Evolutionary conservation across 92 coral and sea anemone species (phyloP).

Genomic region (Zoanthus sociatus): DNA sequence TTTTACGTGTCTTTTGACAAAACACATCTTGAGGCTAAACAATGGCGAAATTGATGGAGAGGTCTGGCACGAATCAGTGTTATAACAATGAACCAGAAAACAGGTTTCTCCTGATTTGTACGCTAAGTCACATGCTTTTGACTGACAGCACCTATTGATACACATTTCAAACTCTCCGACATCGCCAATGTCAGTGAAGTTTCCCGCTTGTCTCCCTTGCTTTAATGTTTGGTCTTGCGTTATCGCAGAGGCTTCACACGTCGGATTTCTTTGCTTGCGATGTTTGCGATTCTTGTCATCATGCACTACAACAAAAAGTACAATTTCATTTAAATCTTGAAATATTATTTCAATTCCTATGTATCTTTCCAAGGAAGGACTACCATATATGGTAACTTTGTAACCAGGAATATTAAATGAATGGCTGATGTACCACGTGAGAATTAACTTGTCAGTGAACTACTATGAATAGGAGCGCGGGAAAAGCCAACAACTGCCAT

Average conservation of each 20-base stretch:
- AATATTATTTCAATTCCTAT: not conserved
- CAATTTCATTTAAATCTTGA: not conserved
- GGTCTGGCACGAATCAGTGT: slow-evolving; percentile 82
- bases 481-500: too few species aligned
- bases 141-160: slow-evolving; percentile 86
- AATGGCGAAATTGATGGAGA: slow-evolving; percentile 71
- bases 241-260: slow-evolving; percentile 69
- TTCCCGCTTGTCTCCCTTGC: slow-evolving; percentile 85
- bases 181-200: slow-evolving; percentile 88
- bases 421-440: too few species aligned
- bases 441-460: too few species aligned
- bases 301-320: not conserved
- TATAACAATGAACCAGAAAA: slow-evolving; percentile 78
- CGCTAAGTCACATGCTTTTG: slow-evolving; percentile 77
- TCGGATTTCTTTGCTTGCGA: slow-evolving; percentile 87
- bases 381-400: too few species aligned
- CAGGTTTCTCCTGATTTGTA: slow-evolving; percentile 91
- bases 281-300: slow-evolving; percentile 77
- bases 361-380: too few species aligned
- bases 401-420: too few species aligned
- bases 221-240: slow-evolving; percentile 79
- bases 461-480: too few species aligned
- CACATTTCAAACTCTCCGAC: slow-evolving; percentile 90
- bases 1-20: slow-evolving; percentile 63
- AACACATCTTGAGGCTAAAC: slow-evolving; percentile 86